Evolutionary conservation across 2,113 vertebrate genomes (phyloP).

Genomic region (Chroicocephalus ridibundus): DNA sequence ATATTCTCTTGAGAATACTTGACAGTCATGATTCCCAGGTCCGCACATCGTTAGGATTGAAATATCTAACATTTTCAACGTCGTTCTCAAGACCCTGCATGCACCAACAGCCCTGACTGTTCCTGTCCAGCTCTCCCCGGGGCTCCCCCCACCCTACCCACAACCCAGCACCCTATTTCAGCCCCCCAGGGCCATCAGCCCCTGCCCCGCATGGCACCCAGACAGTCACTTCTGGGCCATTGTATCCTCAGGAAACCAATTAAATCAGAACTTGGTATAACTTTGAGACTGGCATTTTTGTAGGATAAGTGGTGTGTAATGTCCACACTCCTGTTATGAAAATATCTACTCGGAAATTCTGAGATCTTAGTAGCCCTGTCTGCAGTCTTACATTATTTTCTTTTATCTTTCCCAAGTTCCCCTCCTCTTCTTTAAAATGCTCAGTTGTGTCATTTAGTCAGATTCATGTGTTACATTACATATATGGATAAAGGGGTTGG

Average conservation of each 20-base stretch:
- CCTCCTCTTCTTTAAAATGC: background rate
- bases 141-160: background rate
- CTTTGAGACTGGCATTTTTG: background rate
- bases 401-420: background rate
- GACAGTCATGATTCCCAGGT: background rate
- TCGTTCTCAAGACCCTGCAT: background rate
- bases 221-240: background rate
- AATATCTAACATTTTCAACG: background rate
- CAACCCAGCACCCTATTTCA: background rate
- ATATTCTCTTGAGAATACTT: background rate
- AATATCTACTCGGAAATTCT: background rate
- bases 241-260: background rate
- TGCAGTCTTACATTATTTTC: background rate
- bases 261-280: background rate
- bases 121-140: background rate
- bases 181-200: accelerated
- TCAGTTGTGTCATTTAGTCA: background rate
- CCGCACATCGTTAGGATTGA: background rate
- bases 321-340: background rate
- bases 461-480: background rate
- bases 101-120: background rate
- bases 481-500: background rate
- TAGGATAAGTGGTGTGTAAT: background rate
- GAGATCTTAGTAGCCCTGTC: background rate
- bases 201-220: accelerated